phyloP scores from a whole-genome alignment of 2,113 vertebrate species.

The Aepyceros melampus region DNA sequence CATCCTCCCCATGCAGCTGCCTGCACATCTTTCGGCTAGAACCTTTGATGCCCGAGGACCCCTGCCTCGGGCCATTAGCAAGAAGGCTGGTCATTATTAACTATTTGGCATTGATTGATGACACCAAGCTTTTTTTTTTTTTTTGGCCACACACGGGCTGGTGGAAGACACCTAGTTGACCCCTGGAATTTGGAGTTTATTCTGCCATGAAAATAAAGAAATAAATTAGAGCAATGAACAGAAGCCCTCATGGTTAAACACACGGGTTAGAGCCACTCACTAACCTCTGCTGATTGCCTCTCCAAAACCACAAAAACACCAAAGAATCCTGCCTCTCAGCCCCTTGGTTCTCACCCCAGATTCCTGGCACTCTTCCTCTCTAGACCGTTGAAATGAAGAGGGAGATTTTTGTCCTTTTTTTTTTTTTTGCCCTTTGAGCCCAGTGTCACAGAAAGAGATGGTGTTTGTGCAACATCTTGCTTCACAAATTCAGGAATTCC shows the following conservation, averaged over 20 bases:
- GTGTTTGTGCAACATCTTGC: neutral
- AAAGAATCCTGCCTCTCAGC: neutral
- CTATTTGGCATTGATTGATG: conserved; percentile 81
- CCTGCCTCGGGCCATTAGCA: conserved; percentile 70
- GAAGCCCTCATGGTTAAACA: conserved; percentile 42
- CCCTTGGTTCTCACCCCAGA: neutral
- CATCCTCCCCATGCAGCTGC: neutral
- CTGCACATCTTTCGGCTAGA: neutral
- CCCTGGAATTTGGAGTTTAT: conserved; percentile 79
- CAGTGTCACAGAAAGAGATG: neutral
- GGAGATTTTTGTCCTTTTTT: neutral
- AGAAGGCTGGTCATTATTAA: conserved; percentile 71
- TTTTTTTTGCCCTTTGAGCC: neutral
- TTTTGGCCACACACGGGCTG: conserved; percentile 45
- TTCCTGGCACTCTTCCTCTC: neutral
- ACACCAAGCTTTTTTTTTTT: conserved; percentile 5
- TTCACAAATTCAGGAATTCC: neutral
- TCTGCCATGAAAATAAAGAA: conserved; percentile 77
- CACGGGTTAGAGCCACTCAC: neutral
- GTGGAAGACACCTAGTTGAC: conserved; percentile 72
- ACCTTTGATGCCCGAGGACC: neutral
- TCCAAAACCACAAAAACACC: neutral
- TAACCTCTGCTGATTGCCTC: neutral
- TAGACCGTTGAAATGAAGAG: neutral
- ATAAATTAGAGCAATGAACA: conserved; percentile 79